Base-by-base conservation (phyloP, 2,888 invertebrate genomes). In the Eupeodes luniger region DNA sequence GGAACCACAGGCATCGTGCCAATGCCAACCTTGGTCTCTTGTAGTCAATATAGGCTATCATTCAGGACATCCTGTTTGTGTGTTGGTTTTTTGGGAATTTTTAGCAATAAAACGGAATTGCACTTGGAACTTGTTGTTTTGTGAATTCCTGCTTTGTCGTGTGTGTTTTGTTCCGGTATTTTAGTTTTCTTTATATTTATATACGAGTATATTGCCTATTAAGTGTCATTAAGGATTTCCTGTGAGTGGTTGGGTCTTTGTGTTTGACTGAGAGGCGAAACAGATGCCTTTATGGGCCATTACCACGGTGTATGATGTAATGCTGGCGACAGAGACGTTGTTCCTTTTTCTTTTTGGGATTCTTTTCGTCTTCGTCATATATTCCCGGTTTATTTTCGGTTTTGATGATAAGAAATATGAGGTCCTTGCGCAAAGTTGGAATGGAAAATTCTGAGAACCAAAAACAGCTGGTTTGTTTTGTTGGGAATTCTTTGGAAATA, bases 161-260 rank as follows among this genome's bases (percentile, higher is more conserved):
- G 72, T 74, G 59, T 11, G 51, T 78, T 79, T 78, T 74, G 72
- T 78, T 64, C 27, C 27, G 57, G 72, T 44, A 57, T 44, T 36
- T 16, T 69, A 4, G n/a, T 27, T 70, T 27, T 55, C 19, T 40
- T 36, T n/a, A 27, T n/a, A 70, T 14, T 19, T 53, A 57, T 34
- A 6, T 57, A 0, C 12, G 5, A n/a, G 5, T 59, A 55, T 36
- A 72, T 79, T 51, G 61, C 34, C 36, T 62, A 61, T 84, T 75
- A 77, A 80, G 82, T 75, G 81, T 78, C 78, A 75, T 79, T 83
- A 83, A 62, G 77, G 77, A 81, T 74, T 80, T 86, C 82, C 82
- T 75, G 78, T 44, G 75, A 69, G 14, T 70, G 78, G 40, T 64
- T 57, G 16, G 47, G 69, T 51, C 53, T 44, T 81, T 61, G 59